Evolutionary conservation across 1,140 invertebrate species (phyloP), one percentile per base, ranked within the genome.

Genomic region (Schlechtendalia chinensis): DNA sequence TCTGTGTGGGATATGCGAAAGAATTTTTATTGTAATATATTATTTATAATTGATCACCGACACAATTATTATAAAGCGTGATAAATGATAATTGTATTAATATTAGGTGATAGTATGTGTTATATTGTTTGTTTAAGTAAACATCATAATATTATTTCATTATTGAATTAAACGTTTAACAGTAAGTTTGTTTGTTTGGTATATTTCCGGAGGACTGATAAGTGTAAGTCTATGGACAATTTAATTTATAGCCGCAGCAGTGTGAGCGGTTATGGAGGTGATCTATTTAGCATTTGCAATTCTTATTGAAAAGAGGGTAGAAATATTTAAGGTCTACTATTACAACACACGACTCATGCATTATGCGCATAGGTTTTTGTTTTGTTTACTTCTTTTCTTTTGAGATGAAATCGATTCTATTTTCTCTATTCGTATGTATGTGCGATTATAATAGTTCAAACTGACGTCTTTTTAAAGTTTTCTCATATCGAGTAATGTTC

Each of bases 221-320:
- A 54, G 50, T 72, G 17, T 39, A 39, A 39, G 3, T 24, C 8
- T 8, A 1, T 5, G 1, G 14, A 24, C 4, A 53, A 12, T 72
- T 12, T 54, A 29, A 29, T 72, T 12, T 53, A 17, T 53, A 27
- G 1, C 22, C 24, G 32, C 39, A 61, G 75, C 39, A 63, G 74
- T 19, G 45, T 32, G 19, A n/a, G 0, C 54, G 3, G 8, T 8
- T 39, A 39, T 50, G 4, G 32, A 50, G 75, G 58, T 63, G 58
- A 79, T 63, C 63, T 79, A 79, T 79, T 61, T 47, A 63, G 17
- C 39, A 59, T 72, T 72, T 12, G 17, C 45, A 59, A 77, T 77
- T 77, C 72, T 58, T 59, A 72, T 29, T 53, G 50, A 19, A 72
- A 71, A 8, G n/a, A 14, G 47, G 22, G 47, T 71, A 72, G 17